Conservation (phyloP, 2,888 invertebrate species). For the Rotaria magnacalcarata region DNA sequence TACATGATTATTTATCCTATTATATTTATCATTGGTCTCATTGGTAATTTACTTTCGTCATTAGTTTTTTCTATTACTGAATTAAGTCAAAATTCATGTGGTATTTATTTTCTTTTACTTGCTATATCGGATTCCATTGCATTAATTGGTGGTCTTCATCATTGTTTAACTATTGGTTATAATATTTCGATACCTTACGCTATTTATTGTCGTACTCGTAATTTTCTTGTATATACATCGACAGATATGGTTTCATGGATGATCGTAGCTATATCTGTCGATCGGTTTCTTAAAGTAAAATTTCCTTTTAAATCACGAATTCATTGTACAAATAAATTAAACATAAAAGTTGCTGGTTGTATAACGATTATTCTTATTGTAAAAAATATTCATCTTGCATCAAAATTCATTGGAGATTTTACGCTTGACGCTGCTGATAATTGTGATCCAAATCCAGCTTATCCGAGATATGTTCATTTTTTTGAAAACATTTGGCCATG, state of each 20-base stretch:
- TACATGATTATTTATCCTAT: not conserved
- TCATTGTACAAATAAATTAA: not conserved
- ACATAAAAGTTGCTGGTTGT: not conserved
- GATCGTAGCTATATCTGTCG: not conserved
- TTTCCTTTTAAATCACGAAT: conserved; percentile 1
- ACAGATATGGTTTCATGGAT: conserved; percentile 35
- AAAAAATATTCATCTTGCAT: not conserved
- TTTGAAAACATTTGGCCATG: conserved; percentile 28
- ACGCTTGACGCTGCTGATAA: not conserved
- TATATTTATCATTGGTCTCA: not conserved
- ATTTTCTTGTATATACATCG: not conserved
- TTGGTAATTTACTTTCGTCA: not conserved
- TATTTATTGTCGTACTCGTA: not conserved
- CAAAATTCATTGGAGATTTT: not conserved
- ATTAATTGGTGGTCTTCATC: conserved; percentile 9
- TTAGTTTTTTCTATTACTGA: not conserved
- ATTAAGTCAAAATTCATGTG: not conserved
- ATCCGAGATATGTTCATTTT: not conserved
- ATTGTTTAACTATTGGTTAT: conserved; percentile 2
- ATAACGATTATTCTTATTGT: not conserved
- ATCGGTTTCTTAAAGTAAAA: not conserved
- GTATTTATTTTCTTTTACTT: not conserved
- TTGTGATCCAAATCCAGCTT: conserved; percentile 1
- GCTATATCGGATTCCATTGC: not conserved
- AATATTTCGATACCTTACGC: not conserved